Percentiles rank a stretch among this genome's conserved stretches.
phyloP scores from a whole-genome alignment of 2,888 invertebrate genomes.

The Cyaniris semiargus region DNA sequence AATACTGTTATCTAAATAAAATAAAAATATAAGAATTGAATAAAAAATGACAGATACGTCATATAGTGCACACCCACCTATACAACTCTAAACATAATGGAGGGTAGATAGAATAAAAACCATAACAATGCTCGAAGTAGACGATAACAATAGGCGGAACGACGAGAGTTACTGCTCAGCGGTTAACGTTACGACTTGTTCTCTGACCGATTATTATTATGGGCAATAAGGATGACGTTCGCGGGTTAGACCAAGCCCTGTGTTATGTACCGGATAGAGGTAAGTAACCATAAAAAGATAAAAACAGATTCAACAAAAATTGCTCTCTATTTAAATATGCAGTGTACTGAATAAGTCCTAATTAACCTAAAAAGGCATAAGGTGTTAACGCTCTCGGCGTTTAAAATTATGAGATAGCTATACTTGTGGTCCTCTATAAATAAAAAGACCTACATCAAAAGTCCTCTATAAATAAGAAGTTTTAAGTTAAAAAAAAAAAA shows the following conservation, averaged over 20 bases:
- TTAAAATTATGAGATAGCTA: too few relatives aligned
- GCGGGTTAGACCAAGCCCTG: background rate
- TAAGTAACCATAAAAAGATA: background rate
- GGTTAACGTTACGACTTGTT: slow-evolving; percentile 13
- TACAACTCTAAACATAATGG: slow-evolving; percentile 2
- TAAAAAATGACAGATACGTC: too few relatives aligned
- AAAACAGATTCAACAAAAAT: background rate
- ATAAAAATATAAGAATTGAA: too few relatives aligned
- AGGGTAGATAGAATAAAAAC: slow-evolving; percentile 29
- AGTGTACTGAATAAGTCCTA: too few relatives aligned
- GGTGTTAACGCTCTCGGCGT: too few relatives aligned
- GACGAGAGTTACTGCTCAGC: background rate
- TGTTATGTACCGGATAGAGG: background rate
- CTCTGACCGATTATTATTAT: slow-evolving; percentile 19
- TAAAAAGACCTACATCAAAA: too few relatives aligned
- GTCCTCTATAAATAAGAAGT: too few relatives aligned
- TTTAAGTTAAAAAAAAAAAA: too few relatives aligned
- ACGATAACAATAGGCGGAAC: slow-evolving; percentile 18
- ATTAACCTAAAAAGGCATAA: too few relatives aligned
- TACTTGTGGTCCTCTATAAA: too few relatives aligned
- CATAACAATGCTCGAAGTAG: slow-evolving; percentile 26
- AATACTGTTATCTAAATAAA: too few relatives aligned
- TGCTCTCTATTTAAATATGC: too few relatives aligned
- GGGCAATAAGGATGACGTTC: background rate
- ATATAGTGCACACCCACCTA: background rate